These are phyloP conservation scores for Centrocercus urophasianus DNA, from an alignment of 2,113 vertebrate genomes.

Conservation along the genomic window DNA sequence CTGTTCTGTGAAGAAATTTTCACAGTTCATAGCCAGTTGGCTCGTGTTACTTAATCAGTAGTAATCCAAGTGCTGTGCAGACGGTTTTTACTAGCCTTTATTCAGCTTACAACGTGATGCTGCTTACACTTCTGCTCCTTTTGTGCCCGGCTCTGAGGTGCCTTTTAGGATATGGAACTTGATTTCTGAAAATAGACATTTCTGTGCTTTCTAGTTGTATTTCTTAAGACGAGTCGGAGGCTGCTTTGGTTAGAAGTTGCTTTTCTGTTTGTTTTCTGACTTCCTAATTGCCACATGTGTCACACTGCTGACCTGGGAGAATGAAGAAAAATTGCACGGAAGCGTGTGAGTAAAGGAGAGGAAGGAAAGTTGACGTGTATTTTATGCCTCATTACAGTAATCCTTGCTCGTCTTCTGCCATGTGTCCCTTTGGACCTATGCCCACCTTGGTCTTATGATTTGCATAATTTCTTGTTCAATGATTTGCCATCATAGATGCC, in stretches of 20 bases:
- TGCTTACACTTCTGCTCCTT: not conserved
- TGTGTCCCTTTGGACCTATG: slow-evolving; percentile 53
- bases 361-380: slow-evolving; percentile 44
- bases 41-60: not conserved
- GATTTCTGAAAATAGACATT: not conserved
- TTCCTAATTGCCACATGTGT: not conserved
- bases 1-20: not conserved
- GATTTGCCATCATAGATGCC: slow-evolving; percentile 1
- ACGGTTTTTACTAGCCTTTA: not conserved
- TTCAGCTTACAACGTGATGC: not conserved
- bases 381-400: slow-evolving; percentile 67
- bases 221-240: not conserved
- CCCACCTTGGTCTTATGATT: slow-evolving; percentile 28
- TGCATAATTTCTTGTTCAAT: slow-evolving; percentile 60
- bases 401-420: slow-evolving; percentile 39
- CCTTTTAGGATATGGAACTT: not conserved
- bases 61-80: not conserved
- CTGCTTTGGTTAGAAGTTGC: not conserved
- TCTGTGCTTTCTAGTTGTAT: not conserved
- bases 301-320: slow-evolving; percentile 32
- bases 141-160: not conserved
- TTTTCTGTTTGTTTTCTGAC: not conserved
- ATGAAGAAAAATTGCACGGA: slow-evolving; percentile 55
- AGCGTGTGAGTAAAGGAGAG: not conserved
- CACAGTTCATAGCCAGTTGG: not conserved